Evolutionary conservation across 2,113 vertebrate genomes (phyloP).

Genomic region (Myodes glareolus): DNA sequence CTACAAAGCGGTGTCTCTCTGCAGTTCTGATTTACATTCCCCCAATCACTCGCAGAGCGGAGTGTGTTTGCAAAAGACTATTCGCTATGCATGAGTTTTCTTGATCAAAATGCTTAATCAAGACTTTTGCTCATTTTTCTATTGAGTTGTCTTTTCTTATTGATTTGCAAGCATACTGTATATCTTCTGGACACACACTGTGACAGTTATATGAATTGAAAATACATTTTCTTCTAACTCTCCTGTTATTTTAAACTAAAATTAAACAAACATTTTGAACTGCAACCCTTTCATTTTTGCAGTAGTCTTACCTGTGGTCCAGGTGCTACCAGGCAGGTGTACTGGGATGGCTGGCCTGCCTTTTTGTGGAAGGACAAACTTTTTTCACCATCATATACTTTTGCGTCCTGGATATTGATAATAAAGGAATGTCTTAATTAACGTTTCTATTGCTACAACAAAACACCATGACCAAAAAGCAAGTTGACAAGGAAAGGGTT

Average conservation of each 20-base stretch:
- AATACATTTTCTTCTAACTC: neutral
- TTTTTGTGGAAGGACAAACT: neutral
- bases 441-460: neutral
- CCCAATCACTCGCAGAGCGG: neutral
- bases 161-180: neutral
- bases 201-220: neutral
- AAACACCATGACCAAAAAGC: neutral
- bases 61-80: neutral
- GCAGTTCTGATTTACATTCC: neutral
- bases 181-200: neutral
- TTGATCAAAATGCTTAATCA: conserved; percentile 7
- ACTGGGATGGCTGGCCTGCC: neutral
- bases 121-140: conserved; percentile 33
- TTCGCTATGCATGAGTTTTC: conserved; percentile 26
- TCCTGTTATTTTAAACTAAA: conserved; percentile 47
- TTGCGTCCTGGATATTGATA: neutral
- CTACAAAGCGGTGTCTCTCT: neutral
- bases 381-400: neutral
- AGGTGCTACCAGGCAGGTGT: neutral
- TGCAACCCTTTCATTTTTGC: neutral
- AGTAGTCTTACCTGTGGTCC: neutral
- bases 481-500: neutral
- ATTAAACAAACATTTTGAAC: neutral
- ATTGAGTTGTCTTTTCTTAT: neutral
- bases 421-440: neutral